These are phyloP conservation scores for Mongoloraphidia duomilia DNA, from an alignment of 2,888 invertebrate genomes.

Conservation along the genomic window DNA sequence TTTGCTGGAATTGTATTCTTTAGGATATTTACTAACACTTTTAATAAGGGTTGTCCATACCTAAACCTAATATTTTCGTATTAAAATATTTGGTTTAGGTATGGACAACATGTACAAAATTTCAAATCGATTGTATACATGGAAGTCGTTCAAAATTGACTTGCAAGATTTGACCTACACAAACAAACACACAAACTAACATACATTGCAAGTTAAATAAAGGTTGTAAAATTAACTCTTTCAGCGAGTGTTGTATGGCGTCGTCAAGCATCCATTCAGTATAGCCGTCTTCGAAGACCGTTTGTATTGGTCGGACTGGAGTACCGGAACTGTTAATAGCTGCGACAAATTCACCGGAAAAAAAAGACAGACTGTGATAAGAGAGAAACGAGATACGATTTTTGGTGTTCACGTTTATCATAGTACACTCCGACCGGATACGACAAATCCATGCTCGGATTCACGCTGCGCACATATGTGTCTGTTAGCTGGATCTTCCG, in stretches of 20 bases:
- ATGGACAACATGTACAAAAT: no score
- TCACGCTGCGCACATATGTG: conserved; percentile 65
- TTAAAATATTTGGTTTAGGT: no score
- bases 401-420: conserved; percentile 65
- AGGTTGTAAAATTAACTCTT: no score
- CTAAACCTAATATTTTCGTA: no score
- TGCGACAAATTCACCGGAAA: conserved; percentile 67
- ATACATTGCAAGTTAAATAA: no score
- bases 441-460: conserved; percentile 44
- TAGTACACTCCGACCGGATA: conserved; percentile 41
- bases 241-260: conserved; percentile 35
- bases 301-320: conserved; percentile 86
- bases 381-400: conserved; percentile 34
- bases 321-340: conserved; percentile 54
- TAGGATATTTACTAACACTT: no score
- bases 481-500: conserved; percentile 42
- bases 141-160: no score
- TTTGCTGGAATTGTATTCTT: no score
- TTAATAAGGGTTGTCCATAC: no score
- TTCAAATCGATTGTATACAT: no score
- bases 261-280: conserved; percentile 66
- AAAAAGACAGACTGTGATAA: conserved; percentile 37
- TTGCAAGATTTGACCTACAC: no score
- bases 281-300: conserved; percentile 76
- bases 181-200: no score